These are phyloP conservation scores for Diadophis punctatus DNA, from an alignment of 2,113 vertebrate species.

Conservation along the genomic window DNA sequence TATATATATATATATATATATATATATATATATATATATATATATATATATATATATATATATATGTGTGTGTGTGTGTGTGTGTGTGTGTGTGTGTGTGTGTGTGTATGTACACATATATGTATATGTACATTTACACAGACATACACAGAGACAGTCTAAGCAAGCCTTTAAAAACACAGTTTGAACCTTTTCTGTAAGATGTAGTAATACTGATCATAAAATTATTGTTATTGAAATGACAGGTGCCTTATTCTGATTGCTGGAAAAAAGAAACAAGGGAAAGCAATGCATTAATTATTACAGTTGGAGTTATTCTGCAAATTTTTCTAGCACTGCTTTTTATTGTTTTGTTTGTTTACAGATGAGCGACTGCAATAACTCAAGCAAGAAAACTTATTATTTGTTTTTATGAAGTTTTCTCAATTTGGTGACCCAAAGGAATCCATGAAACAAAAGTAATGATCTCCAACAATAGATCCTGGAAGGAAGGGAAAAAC, in stretches of 20 bases:
- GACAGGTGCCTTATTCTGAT: slow-evolving; percentile 7
- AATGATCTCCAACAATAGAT: slow-evolving; percentile 2
- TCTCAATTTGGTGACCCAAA: not conserved
- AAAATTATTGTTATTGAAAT: not conserved
- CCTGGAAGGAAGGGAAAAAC: too few relatives aligned
- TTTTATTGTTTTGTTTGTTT: slow-evolving; percentile 13
- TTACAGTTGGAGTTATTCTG: slow-evolving; percentile 12
- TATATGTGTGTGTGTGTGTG: too few relatives aligned
- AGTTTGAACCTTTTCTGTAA: not conserved
- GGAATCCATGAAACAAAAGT: slow-evolving; percentile 7
- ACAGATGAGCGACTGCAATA: not conserved
- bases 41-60: too few relatives aligned
- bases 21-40: too few relatives aligned
- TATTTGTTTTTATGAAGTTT: not conserved
- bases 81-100: too few relatives aligned
- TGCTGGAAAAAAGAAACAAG: slow-evolving; percentile 12
- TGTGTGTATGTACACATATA: too few relatives aligned
- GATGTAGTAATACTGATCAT: not conserved
- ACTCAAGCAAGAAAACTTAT: not conserved
- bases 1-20: too few relatives aligned
- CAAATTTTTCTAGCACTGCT: not conserved
- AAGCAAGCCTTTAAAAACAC: not conserved
- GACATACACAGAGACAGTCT: not conserved
- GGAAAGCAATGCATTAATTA: not conserved
- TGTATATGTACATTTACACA: too few relatives aligned